phyloP scores from a whole-genome alignment of 2,797 vertebrate genomes.

The Enteromius argenteus region DNA sequence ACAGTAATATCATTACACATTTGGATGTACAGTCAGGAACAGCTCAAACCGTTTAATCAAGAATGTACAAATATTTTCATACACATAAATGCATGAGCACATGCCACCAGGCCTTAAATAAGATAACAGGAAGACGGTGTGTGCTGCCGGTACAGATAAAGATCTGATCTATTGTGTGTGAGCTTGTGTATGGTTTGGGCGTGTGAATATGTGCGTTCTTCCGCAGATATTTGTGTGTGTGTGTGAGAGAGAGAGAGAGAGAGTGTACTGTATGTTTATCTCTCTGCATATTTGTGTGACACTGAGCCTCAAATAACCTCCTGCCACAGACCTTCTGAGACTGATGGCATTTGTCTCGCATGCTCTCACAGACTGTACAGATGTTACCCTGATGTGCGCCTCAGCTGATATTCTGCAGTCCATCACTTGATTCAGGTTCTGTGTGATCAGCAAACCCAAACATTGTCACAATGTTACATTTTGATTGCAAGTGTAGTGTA shows the following conservation, averaged over 20 bases:
- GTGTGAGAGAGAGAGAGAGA: neutral
- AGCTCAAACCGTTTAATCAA: neutral
- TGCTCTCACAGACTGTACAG: slow-evolving; percentile 9
- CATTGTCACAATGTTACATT: neutral
- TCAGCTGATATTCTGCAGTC: neutral
- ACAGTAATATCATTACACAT: neutral
- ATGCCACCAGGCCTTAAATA: slow-evolving; percentile 47
- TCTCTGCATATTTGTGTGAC: slow-evolving; percentile 49
- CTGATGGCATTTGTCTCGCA: neutral
- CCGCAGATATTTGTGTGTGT: slow-evolving; percentile 39
- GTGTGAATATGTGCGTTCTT: slow-evolving; percentile 43
- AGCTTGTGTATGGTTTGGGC: slow-evolving; percentile 33
- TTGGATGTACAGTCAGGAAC: neutral
- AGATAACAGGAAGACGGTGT: slow-evolving; percentile 58
- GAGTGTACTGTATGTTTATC: slow-evolving; percentile 41
- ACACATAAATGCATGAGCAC: slow-evolving; percentile 21
- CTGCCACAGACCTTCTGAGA: slow-evolving; percentile 17
- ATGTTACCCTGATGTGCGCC: neutral
- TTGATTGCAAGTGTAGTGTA: neutral
- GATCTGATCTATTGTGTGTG: slow-evolving; percentile 49
- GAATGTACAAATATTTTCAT: slow-evolving; percentile 56
- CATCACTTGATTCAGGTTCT: neutral
- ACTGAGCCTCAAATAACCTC: slow-evolving; percentile 50
- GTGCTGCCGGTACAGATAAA: slow-evolving; percentile 41
- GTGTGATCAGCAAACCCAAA: neutral